These are phyloP conservation scores for Gobio occitaniae DNA, from an alignment of 2,797 vertebrate species.

Conservation along the genomic window DNA sequence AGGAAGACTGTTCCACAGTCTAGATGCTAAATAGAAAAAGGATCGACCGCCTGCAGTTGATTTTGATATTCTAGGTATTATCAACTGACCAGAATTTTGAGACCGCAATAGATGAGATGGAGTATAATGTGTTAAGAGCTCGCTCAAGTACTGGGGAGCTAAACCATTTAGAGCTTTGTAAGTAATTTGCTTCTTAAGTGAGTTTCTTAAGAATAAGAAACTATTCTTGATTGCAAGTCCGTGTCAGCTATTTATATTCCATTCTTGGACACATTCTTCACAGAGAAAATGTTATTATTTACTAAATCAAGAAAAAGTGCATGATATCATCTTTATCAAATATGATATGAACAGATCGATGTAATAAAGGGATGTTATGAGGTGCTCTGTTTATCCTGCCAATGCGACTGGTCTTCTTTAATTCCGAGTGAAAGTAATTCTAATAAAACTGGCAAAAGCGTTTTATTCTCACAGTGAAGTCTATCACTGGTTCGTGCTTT, in stretches of 20 bases:
- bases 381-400: background rate
- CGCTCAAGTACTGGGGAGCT: no score
- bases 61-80: no score
- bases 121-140: no score
- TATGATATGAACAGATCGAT: background rate
- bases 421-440: background rate
- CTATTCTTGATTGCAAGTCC: background rate
- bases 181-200: no score
- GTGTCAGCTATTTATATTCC: background rate
- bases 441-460: background rate
- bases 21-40: no score
- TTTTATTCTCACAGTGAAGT: background rate
- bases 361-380: constrained; percentile 19
- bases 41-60: no score
- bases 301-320: background rate
- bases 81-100: no score
- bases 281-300: background rate
- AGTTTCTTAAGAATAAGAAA: background rate
- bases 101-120: no score
- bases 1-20: no score
- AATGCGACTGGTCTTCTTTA: constrained; percentile 9
- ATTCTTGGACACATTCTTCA: background rate
- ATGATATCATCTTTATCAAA: background rate
- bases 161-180: no score
- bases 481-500: background rate